Evolutionary conservation across 2,888 invertebrate species (phyloP).

Genomic region (Xanthia togata): DNA sequence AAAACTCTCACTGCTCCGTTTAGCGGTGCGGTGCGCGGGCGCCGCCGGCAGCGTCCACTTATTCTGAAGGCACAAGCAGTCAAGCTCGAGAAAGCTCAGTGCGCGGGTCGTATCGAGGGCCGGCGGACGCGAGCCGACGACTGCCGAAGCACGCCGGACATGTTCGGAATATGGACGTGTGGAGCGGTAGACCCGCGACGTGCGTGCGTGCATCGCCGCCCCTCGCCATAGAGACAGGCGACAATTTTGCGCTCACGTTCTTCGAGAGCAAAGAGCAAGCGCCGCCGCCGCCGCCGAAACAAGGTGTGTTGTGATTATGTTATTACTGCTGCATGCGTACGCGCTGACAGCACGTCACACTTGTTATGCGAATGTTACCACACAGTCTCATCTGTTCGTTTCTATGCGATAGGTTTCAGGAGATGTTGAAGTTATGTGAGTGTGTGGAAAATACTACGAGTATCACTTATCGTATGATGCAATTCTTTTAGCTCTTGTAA

Average conservation of each 20-base stretch:
- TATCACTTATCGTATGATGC: slow-evolving; percentile 31
- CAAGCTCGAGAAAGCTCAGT: slow-evolving; percentile 82
- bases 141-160: slow-evolving; percentile 75
- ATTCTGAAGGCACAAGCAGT: slow-evolving; percentile 65
- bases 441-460: slow-evolving; percentile 11
- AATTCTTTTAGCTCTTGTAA: slow-evolving; percentile 8
- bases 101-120: slow-evolving; percentile 82
- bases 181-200: slow-evolving; percentile 92
- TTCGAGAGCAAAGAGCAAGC: slow-evolving; percentile 92
- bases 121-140: slow-evolving; percentile 81
- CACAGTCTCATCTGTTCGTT: slow-evolving; percentile 26
- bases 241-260: slow-evolving; percentile 95
- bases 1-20: slow-evolving; percentile 75
- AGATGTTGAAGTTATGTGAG: slow-evolving; percentile 19
- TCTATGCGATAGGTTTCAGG: slow-evolving; percentile 21
- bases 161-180: slow-evolving; percentile 93
- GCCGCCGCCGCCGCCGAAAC: slow-evolving; percentile 82
- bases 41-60: slow-evolving; percentile 67
- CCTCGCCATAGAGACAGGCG: slow-evolving; percentile 93
- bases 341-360: slow-evolving; percentile 36
- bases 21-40: slow-evolving; percentile 69
- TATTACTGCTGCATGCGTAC: slow-evolving; percentile 62
- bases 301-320: slow-evolving; percentile 77
- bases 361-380: slow-evolving; percentile 58
- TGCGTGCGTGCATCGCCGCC: slow-evolving; percentile 91